Percentiles rank a stretch among this genome's conserved stretches.
phyloP scores from a whole-genome alignment of 1,140 invertebrate species.

The Atopsyche davidsoni region DNA sequence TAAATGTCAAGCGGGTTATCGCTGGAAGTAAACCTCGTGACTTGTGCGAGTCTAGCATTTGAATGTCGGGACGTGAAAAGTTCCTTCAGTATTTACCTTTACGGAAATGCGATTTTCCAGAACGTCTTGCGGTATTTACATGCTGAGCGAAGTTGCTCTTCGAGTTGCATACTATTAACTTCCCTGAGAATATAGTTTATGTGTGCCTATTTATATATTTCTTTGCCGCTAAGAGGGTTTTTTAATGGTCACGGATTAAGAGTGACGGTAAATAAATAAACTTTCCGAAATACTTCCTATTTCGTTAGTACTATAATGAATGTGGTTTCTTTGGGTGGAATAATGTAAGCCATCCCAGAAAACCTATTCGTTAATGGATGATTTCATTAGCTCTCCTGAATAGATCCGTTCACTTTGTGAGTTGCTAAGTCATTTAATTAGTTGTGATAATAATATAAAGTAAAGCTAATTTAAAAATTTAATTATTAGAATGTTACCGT shows the following conservation, averaged over 20 bases:
- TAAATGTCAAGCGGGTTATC: conserved; percentile 7
- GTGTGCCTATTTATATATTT: conserved; percentile 8
- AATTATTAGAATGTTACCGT: too few species aligned
- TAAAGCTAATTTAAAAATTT: too few species aligned
- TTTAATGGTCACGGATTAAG: conserved; percentile 7
- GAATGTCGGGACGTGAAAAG: not conserved
- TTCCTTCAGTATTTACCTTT: conserved; percentile 9
- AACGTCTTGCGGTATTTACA: conserved; percentile 4
- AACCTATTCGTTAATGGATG: too few species aligned
- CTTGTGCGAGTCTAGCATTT: too few species aligned
- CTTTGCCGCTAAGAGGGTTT: not conserved
- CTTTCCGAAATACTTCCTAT: not conserved
- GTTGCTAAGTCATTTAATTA: too few species aligned
- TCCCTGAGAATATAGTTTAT: conserved; percentile 1
- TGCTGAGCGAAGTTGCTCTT: not conserved
- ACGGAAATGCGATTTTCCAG: conserved; percentile 8
- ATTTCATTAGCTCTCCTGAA: too few species aligned
- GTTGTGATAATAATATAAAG: too few species aligned
- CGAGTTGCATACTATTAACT: conserved; percentile 6
- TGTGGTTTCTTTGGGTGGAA: too few species aligned
- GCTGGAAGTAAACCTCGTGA: not conserved
- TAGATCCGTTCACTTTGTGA: too few species aligned
- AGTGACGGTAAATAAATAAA: conserved; percentile 5
- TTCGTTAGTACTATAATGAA: too few species aligned
- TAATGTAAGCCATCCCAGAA: too few species aligned